These are phyloP conservation scores for Ornithoptera priamus DNA, from an alignment of 2,888 invertebrate species.

Conservation along the genomic window DNA sequence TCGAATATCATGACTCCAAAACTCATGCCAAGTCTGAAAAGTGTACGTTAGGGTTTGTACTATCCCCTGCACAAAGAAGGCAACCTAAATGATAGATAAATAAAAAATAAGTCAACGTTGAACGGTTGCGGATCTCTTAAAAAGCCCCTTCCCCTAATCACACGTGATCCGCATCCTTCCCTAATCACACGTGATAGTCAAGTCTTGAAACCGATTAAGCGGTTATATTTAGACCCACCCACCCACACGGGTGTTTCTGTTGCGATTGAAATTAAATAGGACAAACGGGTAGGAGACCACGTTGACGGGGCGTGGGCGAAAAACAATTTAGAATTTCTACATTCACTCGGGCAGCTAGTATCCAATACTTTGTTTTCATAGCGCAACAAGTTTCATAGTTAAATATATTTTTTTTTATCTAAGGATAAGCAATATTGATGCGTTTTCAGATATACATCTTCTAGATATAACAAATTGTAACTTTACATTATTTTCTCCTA, in stretches of 20 bases:
- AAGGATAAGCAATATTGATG: neutral
- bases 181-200: too few species aligned
- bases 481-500: too few species aligned
- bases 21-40: too few species aligned
- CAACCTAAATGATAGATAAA: too few species aligned
- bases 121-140: too few species aligned
- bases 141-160: too few species aligned
- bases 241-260: conserved; percentile 45
- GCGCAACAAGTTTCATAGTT: conserved; percentile 11
- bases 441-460: neutral
- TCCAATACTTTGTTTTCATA: neutral
- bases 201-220: neutral
- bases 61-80: too few species aligned
- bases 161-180: too few species aligned
- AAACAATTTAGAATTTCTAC: conserved; percentile 37
- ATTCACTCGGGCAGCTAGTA: conserved; percentile 1
- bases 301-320: conserved; percentile 38
- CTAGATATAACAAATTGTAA: neutral
- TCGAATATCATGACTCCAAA: too few species aligned
- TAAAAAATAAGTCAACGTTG: too few species aligned
- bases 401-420: neutral
- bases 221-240: conserved; percentile 47
- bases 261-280: conserved; percentile 22
- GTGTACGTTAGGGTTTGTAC: too few species aligned
- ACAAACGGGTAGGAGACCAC: conserved; percentile 19